Evolutionary conservation across 2,888 invertebrate genomes (phyloP).

Genomic region (Pecten maximus): DNA sequence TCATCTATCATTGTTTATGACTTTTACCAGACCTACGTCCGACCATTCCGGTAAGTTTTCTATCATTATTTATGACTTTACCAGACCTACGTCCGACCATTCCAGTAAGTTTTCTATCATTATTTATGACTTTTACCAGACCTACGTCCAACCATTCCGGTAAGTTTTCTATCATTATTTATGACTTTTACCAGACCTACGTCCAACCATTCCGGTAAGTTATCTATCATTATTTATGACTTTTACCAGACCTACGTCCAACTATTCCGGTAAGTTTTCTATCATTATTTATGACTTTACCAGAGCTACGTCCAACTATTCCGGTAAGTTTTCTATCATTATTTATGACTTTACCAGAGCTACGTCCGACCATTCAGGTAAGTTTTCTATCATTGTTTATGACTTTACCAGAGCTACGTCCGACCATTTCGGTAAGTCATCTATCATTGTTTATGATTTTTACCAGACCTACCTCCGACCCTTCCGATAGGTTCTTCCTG

Average conservation of each 20-base stretch:
- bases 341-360: conserved; percentile 78
- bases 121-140: conserved; percentile 77
- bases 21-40: conserved; percentile 77
- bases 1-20: conserved; percentile 77
- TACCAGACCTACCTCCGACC: conserved; percentile 75
- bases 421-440: conserved; percentile 38
- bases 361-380: conserved; percentile 76
- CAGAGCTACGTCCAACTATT: too few species aligned
- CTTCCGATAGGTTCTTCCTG: conserved; percentile 64
- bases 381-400: not conserved
- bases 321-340: too few species aligned
- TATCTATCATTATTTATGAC: conserved; percentile 77
- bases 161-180: conserved; percentile 46
- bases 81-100: not conserved
- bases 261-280: conserved; percentile 69
- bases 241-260: conserved; percentile 77
- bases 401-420: too few species aligned
- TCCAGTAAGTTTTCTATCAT: conserved; percentile 64
- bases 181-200: not conserved
- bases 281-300: too few species aligned
- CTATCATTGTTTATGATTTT: conserved; percentile 77
- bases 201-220: too few species aligned
- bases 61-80: too few species aligned
- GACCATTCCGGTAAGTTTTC: conserved; percentile 70
- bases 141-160: conserved; percentile 75